Percentiles rank a stretch among this genome's conserved stretches.
These are phyloP conservation scores for Gonatopus flavifemur DNA, from an alignment of 1,140 invertebrate species.

Conservation along the genomic window DNA sequence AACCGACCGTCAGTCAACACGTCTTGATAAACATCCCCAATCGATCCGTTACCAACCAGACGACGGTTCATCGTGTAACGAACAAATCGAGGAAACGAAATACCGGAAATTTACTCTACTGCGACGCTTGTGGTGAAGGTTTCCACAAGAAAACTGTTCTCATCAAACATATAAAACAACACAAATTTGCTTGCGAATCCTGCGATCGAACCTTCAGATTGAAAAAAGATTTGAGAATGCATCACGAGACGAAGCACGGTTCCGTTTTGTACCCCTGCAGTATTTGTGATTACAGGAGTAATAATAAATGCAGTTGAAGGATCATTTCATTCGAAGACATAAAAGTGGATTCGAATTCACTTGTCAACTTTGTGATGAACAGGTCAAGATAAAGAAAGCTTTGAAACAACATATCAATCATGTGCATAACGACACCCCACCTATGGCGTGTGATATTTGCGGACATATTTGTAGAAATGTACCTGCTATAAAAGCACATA, in stretches of 20 bases:
- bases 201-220: constrained; percentile 32
- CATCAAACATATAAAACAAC: constrained; percentile 48
- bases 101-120: too few relatives aligned
- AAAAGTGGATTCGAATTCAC: constrained; percentile 35
- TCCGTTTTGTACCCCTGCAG: constrained; percentile 29
- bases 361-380: constrained; percentile 46
- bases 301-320: constrained; percentile 57
- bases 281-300: constrained; percentile 54
- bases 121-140: constrained; percentile 26
- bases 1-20: too few relatives aligned
- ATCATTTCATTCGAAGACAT: constrained; percentile 57
- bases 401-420: constrained; percentile 34
- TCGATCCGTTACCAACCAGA: too few relatives aligned
- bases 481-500: constrained; percentile 43
- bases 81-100: too few relatives aligned
- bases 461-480: constrained; percentile 53
- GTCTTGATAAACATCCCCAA: too few relatives aligned
- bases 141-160: constrained; percentile 58
- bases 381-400: constrained; percentile 48
- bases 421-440: constrained; percentile 34
- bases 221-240: constrained; percentile 23
- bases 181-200: constrained; percentile 34
- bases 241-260: constrained; percentile 48
- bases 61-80: too few relatives aligned
- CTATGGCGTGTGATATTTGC: constrained; percentile 57